These are phyloP conservation scores for Spilogale gracilis DNA, from an alignment of 2,113 vertebrate species.

Conservation along the genomic window DNA sequence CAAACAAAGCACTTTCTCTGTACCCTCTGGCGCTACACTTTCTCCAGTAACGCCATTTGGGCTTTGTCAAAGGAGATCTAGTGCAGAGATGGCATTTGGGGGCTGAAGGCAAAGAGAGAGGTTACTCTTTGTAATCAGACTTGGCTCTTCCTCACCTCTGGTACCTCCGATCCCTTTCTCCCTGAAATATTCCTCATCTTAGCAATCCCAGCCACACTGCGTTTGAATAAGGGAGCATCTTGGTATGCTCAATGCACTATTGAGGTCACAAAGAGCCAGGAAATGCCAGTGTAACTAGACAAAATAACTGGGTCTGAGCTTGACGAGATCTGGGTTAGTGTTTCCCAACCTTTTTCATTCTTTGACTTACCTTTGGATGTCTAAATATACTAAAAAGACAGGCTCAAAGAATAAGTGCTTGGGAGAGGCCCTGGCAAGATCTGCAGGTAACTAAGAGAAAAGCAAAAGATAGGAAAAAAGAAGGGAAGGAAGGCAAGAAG, in stretches of 20 bases:
- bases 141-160: neutral
- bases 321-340: slow-evolving; percentile 47
- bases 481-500: neutral
- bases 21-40: neutral
- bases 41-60: neutral
- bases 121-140: neutral
- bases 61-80: neutral
- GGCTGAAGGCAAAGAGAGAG: neutral
- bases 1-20: neutral
- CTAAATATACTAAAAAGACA: slow-evolving; percentile 1
- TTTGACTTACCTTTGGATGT: slow-evolving; percentile 32
- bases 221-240: neutral
- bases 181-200: neutral
- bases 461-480: neutral
- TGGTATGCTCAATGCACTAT: neutral
- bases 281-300: neutral
- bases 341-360: slow-evolving; percentile 18
- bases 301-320: neutral
- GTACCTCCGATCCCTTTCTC: neutral
- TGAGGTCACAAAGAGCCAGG: slow-evolving; percentile 42
- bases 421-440: neutral
- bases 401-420: neutral
- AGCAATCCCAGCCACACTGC: neutral
- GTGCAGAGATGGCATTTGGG: neutral
- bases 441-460: neutral